phyloP scores from a whole-genome alignment of 1,140 invertebrate genomes.

The Psilanteris sp. region DNA sequence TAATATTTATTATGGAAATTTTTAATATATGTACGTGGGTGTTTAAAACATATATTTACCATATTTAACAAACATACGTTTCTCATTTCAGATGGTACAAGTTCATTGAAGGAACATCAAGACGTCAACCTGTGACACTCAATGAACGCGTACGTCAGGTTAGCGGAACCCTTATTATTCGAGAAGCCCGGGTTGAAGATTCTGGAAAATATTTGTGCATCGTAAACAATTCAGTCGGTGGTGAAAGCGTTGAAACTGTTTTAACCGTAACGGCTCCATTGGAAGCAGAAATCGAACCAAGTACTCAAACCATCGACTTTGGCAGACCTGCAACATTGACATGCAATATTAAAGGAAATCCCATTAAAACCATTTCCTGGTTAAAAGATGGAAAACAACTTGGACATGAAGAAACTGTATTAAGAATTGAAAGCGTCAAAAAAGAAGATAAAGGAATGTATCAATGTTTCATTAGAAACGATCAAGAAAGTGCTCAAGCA shows the following conservation, averaged over 20 bases:
- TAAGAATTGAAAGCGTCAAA: constrained; percentile 93
- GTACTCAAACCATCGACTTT: constrained; percentile 94
- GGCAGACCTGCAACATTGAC: constrained; percentile 93
- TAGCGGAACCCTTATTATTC: constrained; percentile 95
- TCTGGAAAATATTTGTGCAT: constrained; percentile 96
- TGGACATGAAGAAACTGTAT: constrained; percentile 87
- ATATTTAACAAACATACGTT: constrained; percentile 61
- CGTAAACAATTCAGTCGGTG: constrained; percentile 95
- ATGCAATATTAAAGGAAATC: constrained; percentile 93
- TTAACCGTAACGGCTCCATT: constrained; percentile 94
- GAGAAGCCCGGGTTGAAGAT: constrained; percentile 93
- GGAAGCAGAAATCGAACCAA: constrained; percentile 91
- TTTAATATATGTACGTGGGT: too few species aligned
- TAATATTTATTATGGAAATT: too few species aligned
- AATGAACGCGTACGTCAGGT: constrained; percentile 94
- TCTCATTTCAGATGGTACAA: constrained; percentile 93
- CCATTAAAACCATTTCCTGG: constrained; percentile 94
- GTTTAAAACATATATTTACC: too few species aligned
- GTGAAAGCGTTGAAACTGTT: constrained; percentile 94
- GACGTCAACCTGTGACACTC: constrained; percentile 90
- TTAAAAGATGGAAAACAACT: constrained; percentile 93
- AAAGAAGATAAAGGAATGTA: constrained; percentile 99
- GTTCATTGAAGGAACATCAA: constrained; percentile 90
- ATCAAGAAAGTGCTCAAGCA: constrained; percentile 95
- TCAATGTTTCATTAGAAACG: constrained; percentile 96